phyloP scores from a whole-genome alignment of 1,140 invertebrate species.

The Cheumatopsyche charites region DNA sequence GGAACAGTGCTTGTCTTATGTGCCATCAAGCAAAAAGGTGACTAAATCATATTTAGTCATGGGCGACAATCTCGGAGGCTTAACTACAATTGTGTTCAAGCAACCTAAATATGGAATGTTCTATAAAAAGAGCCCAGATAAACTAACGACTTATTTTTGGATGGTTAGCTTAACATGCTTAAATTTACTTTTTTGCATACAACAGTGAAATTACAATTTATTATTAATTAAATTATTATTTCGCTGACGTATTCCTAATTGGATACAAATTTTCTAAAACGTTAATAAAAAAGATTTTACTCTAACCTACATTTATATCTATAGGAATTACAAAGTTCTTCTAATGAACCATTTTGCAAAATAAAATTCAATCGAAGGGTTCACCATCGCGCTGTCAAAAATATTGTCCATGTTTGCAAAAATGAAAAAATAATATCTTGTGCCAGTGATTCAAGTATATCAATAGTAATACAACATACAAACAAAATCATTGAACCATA shows the following conservation, averaged over 20 bases:
- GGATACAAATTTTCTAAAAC: too few species aligned
- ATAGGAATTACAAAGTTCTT: slow-evolving; percentile 54
- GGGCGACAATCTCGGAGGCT: slow-evolving; percentile 56
- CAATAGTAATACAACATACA: slow-evolving; percentile 54
- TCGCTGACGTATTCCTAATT: neutral
- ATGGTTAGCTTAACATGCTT: slow-evolving; percentile 52
- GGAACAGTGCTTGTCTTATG: slow-evolving; percentile 52
- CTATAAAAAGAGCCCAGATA: slow-evolving; percentile 56
- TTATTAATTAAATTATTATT: neutral
- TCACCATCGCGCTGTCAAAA: slow-evolving; percentile 52
- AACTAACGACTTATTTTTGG: slow-evolving; percentile 58
- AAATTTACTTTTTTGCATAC: too few species aligned
- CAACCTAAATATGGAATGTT: slow-evolving; percentile 55
- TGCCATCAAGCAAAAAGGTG: slow-evolving; percentile 39
- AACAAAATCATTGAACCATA: slow-evolving; percentile 52
- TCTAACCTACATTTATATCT: slow-evolving; percentile 25
- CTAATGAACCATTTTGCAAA: slow-evolving; percentile 53
- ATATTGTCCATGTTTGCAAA: slow-evolving; percentile 52
- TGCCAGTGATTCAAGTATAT: slow-evolving; percentile 54
- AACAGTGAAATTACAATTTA: neutral
- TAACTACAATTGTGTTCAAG: slow-evolving; percentile 55
- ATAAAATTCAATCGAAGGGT: slow-evolving; percentile 51
- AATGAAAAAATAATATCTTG: slow-evolving; percentile 55
- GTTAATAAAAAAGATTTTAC: too few species aligned
- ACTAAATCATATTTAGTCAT: slow-evolving; percentile 52